phyloP scores from a whole-genome alignment of 2,113 vertebrate species.

The Scomber japonicus region DNA sequence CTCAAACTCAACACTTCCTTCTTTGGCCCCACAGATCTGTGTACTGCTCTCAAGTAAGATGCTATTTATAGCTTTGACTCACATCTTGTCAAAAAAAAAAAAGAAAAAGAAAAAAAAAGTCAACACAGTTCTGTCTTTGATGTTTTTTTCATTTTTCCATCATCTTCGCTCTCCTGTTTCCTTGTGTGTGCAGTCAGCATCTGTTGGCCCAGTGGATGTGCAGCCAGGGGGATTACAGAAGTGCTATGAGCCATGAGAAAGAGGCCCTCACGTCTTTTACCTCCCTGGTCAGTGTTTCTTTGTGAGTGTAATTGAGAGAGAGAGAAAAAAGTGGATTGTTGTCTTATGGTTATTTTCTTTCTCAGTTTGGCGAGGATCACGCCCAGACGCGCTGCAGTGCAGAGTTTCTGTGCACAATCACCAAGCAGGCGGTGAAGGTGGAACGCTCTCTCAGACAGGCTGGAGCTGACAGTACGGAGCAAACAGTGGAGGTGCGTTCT shows the following conservation, averaged over 20 bases:
- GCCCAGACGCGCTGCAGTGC: conserved; percentile 83
- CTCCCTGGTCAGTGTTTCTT: conserved; percentile 76
- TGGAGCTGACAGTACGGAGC: conserved; percentile 77
- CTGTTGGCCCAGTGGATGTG: conserved; percentile 86
- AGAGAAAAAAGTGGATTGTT: not conserved
- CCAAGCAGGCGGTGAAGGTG: conserved; percentile 88
- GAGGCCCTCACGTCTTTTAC: conserved; percentile 85
- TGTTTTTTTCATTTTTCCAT: conserved; percentile 1
- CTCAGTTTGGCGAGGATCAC: conserved; percentile 86
- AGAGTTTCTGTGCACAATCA: conserved; percentile 85
- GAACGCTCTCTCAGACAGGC: conserved; percentile 87
- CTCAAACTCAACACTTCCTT: conserved; percentile 85
- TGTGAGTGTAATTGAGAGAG: not conserved
- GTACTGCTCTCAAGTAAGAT: conserved; percentile 85
- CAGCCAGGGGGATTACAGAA: conserved; percentile 85
- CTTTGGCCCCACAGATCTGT: conserved; percentile 78
- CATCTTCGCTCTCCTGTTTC: conserved; percentile 2
- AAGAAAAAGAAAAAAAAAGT: not conserved
- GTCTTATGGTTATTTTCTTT: not conserved
- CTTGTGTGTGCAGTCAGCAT: conserved; percentile 81
- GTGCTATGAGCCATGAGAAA: conserved; percentile 87
- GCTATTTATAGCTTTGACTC: not conserved
- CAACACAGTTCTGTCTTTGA: not conserved
- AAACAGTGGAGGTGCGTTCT: conserved; percentile 79
- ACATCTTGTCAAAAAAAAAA: not conserved